Base-by-base conservation (phyloP, 2,888 invertebrate genomes). In the Caenorhabditis virilis region DNA sequence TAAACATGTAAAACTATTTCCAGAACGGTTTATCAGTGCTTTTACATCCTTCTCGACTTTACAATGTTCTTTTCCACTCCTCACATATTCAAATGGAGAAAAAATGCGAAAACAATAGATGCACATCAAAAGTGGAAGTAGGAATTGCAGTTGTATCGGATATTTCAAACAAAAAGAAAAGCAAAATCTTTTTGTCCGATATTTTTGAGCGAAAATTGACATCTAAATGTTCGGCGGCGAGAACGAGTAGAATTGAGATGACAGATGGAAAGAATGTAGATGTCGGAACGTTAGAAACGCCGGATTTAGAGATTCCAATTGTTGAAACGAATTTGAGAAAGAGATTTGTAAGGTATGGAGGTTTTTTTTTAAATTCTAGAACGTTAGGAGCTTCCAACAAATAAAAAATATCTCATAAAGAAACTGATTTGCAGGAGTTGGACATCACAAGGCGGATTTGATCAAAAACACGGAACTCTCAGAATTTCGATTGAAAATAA, bases 21-120 rank as follows among this genome's bases (percentile, higher is more conserved):
- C 82, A 89, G 88, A 87, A 89, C 80, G 97, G 97, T 2, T 87
- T 97, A 74, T 90, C 91, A 16, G 89, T 91, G 0, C 85, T 97
- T 49, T 87, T 97, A 4, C 93, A 93, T 84, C 91, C 95, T 0
- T 90, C 91, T 52, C 89, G 90, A 39, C 54, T 74, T 5, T 78
- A 73, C 56, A 52, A 66, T 41, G 66, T 72, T 1, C 22, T 62
- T 20, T 78, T 61, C 35, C 71, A 74, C 43, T 69, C 77, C 5
- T 64, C 64, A 15, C 51, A 54, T 38, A 42, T 63, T 15, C 7
- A 42, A 25, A 25, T 39, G 0, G 55, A 56, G 25, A 55, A 62
- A 41, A 6, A 16, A 5, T 53, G 59, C 20, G 2, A 25, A 7
- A 25, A 49, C 7, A 23, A 18, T 13, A 26, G 39, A 33, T 62